Percentiles rank a stretch among this genome's conserved stretches.
Conservation (phyloP, 2,797 vertebrate species). For the Myotis pilosus region DNA sequence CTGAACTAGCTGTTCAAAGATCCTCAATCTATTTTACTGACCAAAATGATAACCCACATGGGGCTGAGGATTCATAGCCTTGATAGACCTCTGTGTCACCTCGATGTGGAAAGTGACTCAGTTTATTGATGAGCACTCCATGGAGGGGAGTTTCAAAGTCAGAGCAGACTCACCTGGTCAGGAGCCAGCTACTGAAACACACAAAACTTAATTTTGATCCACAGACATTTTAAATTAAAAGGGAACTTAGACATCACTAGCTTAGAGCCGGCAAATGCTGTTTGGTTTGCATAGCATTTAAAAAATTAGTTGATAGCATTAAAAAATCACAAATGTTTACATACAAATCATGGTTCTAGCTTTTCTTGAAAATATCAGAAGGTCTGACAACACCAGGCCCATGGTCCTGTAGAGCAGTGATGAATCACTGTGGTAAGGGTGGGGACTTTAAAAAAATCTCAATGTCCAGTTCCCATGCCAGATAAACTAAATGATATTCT, state of each 20-base stretch:
- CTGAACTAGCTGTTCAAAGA: conserved; percentile 9
- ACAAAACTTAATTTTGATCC: not conserved
- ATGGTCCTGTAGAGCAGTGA: not conserved
- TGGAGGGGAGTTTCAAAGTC: not conserved
- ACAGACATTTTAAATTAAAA: not conserved
- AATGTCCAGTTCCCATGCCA: not conserved
- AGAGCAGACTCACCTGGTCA: not conserved
- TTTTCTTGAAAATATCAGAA: not conserved
- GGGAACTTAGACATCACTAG: not conserved
- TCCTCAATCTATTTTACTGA: not conserved
- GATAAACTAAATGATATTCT: not conserved
- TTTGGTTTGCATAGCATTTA: not conserved
- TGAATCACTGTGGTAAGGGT: not conserved
- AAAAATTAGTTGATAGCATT: not conserved
- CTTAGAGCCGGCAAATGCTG: not conserved
- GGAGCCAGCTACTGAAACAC: not conserved
- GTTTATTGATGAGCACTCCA: not conserved
- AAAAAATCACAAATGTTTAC: not conserved
- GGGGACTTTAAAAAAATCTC: not conserved
- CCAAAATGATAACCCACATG: not conserved
- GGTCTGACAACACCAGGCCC: not conserved
- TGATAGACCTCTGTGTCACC: not conserved
- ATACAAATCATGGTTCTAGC: not conserved
- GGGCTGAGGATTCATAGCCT: not conserved
- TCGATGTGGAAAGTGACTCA: not conserved